Base-by-base conservation (phyloP, 1,140 invertebrate species). In the Euglossa dilemma region DNA sequence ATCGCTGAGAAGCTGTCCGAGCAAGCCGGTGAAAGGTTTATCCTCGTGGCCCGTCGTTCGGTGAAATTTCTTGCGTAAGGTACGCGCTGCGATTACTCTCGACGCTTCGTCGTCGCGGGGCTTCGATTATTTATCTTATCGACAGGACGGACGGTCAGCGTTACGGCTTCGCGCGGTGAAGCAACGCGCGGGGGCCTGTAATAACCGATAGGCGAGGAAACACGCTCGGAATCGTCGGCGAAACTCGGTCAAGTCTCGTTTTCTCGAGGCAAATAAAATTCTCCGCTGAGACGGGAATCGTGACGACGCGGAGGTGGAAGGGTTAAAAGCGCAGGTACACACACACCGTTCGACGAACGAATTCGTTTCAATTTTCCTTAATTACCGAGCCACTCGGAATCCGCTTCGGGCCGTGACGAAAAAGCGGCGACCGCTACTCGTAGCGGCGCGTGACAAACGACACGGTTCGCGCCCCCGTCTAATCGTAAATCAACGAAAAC, bases 61-160 rank as follows among this genome's bases (percentile, higher is more conserved):
- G 79, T 75, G 72, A 81, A 81, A 81, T 81, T 81, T 56, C 59
- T 82, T 76, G 63, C 80, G 80, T 67, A 82, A 81, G 52, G 18
- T 25, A 52, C 11, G 45, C 16, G 45, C 14, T 11, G n/a, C 43
- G 79, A 81, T 75, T 56, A 74, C 59, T 50, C 52, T 14, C 25
- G 43, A 50, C 56, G 69, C 69, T 59, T 59, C 63, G 73, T 76
- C 61, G 43, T 23, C 12, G 61, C 6, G 50, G 1, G 4, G 36
- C 28, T 43, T 56, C 61, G 80, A 50, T 81, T 81, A 57, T 81
- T 81, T 81, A 75, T 81, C 80, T 75, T 57, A 75, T 75, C 80
- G 61, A 66, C 28, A 52, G 61, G 23, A 81, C 61, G 20, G 61
- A 81, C 61, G 20, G 61, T 67, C 71, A 36, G 28, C 16, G 47